Evolutionary conservation across 2,113 vertebrate species (phyloP).

Genomic region (Catharus fuscescens): DNA sequence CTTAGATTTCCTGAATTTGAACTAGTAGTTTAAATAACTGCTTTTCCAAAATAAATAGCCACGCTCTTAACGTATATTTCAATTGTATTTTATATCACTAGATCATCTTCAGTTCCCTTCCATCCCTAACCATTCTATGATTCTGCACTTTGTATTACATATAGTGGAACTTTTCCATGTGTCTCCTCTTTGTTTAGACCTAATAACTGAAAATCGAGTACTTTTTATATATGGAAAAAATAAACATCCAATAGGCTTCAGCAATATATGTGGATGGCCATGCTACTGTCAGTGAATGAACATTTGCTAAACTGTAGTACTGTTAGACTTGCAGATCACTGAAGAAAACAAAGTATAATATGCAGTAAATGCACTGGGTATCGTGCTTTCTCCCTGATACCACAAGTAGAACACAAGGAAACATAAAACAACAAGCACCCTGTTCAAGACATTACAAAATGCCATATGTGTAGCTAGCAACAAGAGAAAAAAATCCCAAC

Average conservation of each 20-base stretch:
- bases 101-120: neutral
- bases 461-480: neutral
- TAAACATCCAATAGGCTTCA: neutral
- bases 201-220: neutral
- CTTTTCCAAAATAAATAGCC: neutral
- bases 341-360: neutral
- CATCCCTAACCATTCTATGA: neutral
- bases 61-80: neutral
- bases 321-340: neutral
- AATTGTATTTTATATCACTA: neutral
- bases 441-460: neutral
- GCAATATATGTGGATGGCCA: neutral
- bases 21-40: too few species aligned
- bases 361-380: neutral
- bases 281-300: neutral
- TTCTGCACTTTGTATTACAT: neutral
- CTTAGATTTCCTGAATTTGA: neutral
- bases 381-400: neutral
- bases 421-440: neutral
- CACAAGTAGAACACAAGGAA: neutral
- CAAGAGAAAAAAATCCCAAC: rapidly evolving
- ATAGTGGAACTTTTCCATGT: neutral
- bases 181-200: neutral
- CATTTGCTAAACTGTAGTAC: neutral
- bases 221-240: neutral